Base-by-base conservation (phyloP, 2,797 vertebrate genomes). In the Menidia menidia region DNA sequence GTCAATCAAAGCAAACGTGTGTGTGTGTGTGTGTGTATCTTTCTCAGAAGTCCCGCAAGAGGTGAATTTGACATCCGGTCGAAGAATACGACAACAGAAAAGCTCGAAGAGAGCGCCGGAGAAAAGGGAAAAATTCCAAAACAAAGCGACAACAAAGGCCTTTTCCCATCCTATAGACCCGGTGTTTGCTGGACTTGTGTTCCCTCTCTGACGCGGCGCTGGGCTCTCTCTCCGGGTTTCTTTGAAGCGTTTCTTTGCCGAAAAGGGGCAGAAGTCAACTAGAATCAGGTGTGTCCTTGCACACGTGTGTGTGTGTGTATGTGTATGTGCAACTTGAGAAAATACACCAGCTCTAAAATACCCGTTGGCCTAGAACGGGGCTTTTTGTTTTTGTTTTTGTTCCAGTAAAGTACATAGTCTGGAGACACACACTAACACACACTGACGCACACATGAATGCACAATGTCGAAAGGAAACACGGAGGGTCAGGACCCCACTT, bases 211-310 rank as follows among this genome's bases (percentile, higher is more conserved):
- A 85, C 59, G 55, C 83, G 82, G 33, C 76, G 1, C 73, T 16
- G 59, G 14, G 76, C 72, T 73, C 81, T 63, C 73, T 62, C 68
- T 57, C 54, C 19, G 30, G 50, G 55, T 50, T 63, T 60, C 88
- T 88, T 89, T 88, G 89, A 90, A 89, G 84, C 19, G 65, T 84
- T 86, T 72, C 84, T 85, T 66, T 57, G 55, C 65, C 53, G 70
- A 61, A 55, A 61, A 53, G 51, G 79, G 79, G 64, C 86, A 90
- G 75, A 91, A 82, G 87, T 89, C 89, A 90, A 91, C 75, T 83
- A 69, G 82, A 90, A 84, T 90, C 88, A 88, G 84, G 85, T 85
- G 89, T 83, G 83, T 59, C 69, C 68, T 50, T 18, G 31, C 43
- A 12, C 62, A 48, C 62, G 66, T 73, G 64, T 39, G 31, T 55